Conservation (phyloP, 2,797 vertebrate genomes). For the Enteromius unitaeniatus region DNA sequence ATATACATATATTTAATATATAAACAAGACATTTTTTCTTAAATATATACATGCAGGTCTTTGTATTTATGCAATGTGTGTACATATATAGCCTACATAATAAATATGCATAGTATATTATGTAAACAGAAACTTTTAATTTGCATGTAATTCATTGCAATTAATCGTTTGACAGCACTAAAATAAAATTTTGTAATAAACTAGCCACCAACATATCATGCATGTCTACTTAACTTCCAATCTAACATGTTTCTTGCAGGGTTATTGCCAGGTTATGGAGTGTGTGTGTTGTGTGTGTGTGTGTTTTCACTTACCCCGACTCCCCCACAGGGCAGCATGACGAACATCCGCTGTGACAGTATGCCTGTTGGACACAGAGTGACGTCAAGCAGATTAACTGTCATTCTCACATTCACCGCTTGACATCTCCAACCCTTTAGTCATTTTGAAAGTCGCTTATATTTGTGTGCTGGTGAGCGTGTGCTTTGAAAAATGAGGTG, state of each 20-base stretch:
- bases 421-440: conserved; percentile 34
- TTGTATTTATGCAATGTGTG: no score
- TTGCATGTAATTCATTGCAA: not conserved
- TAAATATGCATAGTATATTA: not conserved
- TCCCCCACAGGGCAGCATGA: conserved; percentile 96
- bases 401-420: conserved; percentile 6
- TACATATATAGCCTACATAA: no score
- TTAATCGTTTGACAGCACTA: not conserved
- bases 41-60: not conserved
- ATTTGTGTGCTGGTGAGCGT: not conserved
- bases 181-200: not conserved
- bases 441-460: conserved; percentile 6
- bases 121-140: not conserved
- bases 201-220: not conserved
- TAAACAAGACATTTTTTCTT: not conserved
- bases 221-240: not conserved
- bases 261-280: not conserved
- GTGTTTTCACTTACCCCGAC: conserved; percentile 87
- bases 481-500: conserved; percentile 16
- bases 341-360: conserved; percentile 91
- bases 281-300: conserved; percentile 30
- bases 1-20: not conserved
- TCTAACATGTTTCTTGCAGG: not conserved
- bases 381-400: conserved; percentile 35
- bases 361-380: conserved; percentile 74